Base-by-base conservation (phyloP, 2,113 vertebrate species). In the Sylvilagus bachmani region DNA sequence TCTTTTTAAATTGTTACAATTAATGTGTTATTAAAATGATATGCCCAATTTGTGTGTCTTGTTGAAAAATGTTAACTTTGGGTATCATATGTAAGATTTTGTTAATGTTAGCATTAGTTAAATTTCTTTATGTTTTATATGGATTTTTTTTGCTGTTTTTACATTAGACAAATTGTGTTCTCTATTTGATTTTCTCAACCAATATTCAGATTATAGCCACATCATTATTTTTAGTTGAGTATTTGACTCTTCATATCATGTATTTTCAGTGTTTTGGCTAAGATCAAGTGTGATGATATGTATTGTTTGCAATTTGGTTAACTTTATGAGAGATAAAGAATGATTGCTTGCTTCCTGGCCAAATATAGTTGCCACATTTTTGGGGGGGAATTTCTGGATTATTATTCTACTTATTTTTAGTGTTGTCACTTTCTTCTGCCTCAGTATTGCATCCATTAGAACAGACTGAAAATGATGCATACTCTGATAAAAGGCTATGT, bases 1-100 rank as follows among this genome's bases (percentile, higher is more conserved):
- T 66, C 25, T 13, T 89, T 93, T 25, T 9, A 2, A 31, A 86
- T 44, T 92, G 24, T 51, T 53, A 92, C 86, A 55, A 81, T 69
- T 81, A 58, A 49, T 87, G 7, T 84, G 58, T 91, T 82, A 36
- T 81, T 88, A 89, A 90, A 93, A 75, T 69, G 44, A 69, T 73
- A 49, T 44, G 33, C 2, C 17, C 9, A 61, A 31, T 96, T 94
- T 91, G 7, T 88, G 6, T 93, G 22, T 82, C 27, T 84, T 55
- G 75, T 55, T 93, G 36, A 66, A 81, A 95, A 89, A 31, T 75
- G 49, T 0, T 75, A 53, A 38, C 19, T 95, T 93, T 84, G 27
- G 53, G 22, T 90, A 6, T 91, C 36, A 10, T 66, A 16, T 91
- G 3, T 93, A 88, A 95, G 58, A 73, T 22, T 71, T 95, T 79